Conservation (phyloP, 2,797 vertebrate genomes). For the Spinus olivaceus region DNA sequence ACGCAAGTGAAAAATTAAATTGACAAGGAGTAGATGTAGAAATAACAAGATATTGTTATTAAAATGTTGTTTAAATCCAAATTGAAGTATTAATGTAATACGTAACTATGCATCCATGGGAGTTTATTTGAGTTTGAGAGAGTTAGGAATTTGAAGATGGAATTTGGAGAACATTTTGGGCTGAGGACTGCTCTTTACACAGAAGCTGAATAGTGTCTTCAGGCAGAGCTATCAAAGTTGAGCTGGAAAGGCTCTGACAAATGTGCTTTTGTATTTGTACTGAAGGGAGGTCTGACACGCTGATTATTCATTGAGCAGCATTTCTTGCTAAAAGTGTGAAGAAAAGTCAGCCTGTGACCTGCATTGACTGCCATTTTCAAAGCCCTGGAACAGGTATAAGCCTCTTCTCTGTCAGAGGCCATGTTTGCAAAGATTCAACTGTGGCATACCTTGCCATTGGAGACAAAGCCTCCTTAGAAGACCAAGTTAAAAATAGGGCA, state of each 20-base stretch:
- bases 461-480: neutral
- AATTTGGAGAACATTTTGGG: neutral
- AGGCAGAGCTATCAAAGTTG: neutral
- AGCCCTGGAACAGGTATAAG: neutral
- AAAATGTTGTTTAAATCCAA: neutral
- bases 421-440: neutral
- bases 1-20: neutral
- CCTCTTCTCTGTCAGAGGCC: neutral
- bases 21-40: neutral
- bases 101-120: accelerated
- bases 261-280: neutral
- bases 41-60: neutral
- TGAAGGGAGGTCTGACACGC: neutral
- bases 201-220: neutral
- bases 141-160: neutral
- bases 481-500: neutral
- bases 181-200: neutral
- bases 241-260: neutral
- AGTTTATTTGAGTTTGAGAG: neutral
- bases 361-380: neutral
- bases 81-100: neutral
- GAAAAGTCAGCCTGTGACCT: neutral
- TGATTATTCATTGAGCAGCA: neutral
- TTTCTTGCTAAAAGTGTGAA: neutral
- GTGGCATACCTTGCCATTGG: neutral